A percentile compares a stretch with the other conserved stretches of the same genome.
Evolutionary conservation across 1,140 invertebrate genomes (phyloP).

Genomic region (Sycophaga agraensis): DNA sequence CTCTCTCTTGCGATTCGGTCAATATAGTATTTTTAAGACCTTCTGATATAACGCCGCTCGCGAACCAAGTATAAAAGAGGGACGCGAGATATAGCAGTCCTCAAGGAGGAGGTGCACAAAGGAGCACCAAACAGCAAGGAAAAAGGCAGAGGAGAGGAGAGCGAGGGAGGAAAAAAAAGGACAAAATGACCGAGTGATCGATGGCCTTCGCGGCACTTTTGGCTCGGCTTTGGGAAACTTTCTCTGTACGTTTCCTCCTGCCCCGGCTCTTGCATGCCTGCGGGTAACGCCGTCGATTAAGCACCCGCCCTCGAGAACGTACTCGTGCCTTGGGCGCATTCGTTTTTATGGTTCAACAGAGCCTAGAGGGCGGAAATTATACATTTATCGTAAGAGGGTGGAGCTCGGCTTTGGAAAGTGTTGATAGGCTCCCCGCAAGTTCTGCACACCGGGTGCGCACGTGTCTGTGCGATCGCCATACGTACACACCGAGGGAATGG

Average conservation of each 20-base stretch:
- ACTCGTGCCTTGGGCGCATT: background rate
- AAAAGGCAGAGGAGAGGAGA: background rate
- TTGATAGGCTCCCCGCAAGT: too few species aligned
- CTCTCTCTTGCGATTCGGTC: too few species aligned
- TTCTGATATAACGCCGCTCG: too few species aligned
- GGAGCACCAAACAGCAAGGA: background rate
- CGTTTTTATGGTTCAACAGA: background rate
- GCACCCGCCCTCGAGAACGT: background rate
- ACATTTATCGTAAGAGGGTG: background rate
- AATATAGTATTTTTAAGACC: too few species aligned
- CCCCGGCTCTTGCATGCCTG: background rate
- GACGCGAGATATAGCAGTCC: background rate
- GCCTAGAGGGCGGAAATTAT: background rate
- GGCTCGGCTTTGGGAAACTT: constrained; percentile 3
- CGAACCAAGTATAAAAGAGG: too few species aligned
- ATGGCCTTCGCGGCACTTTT: background rate
- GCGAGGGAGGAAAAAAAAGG: background rate
- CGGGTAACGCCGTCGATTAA: background rate
- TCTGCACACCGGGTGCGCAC: too few species aligned
- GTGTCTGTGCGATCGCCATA: too few species aligned
- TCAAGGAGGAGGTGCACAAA: background rate
- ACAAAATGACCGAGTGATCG: constrained; percentile 15
- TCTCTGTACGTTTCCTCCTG: background rate
- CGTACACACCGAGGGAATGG: too few species aligned
- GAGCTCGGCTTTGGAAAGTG: background rate